phyloP scores from a whole-genome alignment of 2,888 invertebrate genomes.

The Drosophila nr. medialis region DNA sequence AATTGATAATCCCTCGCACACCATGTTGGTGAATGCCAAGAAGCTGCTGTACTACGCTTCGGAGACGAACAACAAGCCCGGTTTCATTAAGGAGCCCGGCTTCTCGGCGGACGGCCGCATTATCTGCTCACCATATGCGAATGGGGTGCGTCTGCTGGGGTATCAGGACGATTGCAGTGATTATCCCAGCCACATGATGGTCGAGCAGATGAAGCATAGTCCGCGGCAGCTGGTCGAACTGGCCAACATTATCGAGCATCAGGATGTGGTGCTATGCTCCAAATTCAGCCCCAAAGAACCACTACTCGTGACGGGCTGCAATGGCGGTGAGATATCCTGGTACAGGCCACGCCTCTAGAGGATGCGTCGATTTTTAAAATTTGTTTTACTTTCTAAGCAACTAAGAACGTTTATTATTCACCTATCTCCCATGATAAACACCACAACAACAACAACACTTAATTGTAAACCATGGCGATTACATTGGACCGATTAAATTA shows the following conservation, averaged over 20 bases:
- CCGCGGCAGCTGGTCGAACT: conserved; percentile 87
- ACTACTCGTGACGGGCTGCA: conserved; percentile 95
- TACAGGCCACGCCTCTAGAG: conserved; percentile 88
- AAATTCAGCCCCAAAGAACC: conserved; percentile 95
- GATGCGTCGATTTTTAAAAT: conserved; percentile 14
- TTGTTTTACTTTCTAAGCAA: conserved; percentile 14
- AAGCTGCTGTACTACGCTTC: conserved; percentile 93
- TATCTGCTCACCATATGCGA: conserved; percentile 95
- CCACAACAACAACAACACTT: conserved; percentile 4
- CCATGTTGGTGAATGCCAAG: conserved; percentile 87
- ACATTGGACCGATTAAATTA: conserved; percentile 52
- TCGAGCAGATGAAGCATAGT: conserved; percentile 85
- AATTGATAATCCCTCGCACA: conserved; percentile 33
- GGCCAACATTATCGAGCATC: conserved; percentile 89
- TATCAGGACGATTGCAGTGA: conserved; percentile 92
- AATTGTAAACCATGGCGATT: conserved; percentile 23
- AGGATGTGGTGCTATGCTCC: conserved; percentile 94
- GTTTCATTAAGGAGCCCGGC: conserved; percentile 96
- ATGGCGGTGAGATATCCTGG: conserved; percentile 95
- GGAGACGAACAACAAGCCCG: conserved; percentile 95
- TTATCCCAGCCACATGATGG: conserved; percentile 85
- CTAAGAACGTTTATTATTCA: conserved; percentile 11
- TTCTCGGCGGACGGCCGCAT: conserved; percentile 96
- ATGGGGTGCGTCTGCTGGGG: conserved; percentile 93
- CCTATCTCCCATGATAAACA: background rate